phyloP scores from a whole-genome alignment of 37 sponge, comb jelly and placozoan species.

The Cliona cf. orientalis region DNA sequence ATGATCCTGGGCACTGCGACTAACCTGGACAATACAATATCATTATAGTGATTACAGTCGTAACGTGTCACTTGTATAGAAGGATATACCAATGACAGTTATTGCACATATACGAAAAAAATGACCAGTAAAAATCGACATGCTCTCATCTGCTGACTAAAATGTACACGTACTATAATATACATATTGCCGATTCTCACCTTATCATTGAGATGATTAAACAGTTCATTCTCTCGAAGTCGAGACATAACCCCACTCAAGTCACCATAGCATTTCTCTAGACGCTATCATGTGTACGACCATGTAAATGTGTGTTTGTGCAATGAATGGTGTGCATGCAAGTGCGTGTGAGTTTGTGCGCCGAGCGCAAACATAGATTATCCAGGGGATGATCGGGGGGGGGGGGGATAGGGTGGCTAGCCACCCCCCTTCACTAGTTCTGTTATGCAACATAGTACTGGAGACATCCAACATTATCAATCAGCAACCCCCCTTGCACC shows the following conservation, averaged over 20 bases:
- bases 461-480: too few species aligned
- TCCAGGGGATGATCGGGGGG: neutral
- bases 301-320: neutral
- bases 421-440: too few species aligned
- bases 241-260: slow-evolving; percentile 16
- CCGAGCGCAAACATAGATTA: too few species aligned
- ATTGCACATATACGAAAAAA: neutral
- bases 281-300: slow-evolving; percentile 18
- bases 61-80: neutral
- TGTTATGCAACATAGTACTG: too few species aligned
- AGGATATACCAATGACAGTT: neutral
- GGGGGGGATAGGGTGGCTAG: too few species aligned
- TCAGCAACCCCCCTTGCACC: too few species aligned
- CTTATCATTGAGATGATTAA: slow-evolving; percentile 72
- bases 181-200: slow-evolving; percentile 21
- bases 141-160: neutral
- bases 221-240: slow-evolving; percentile 57
- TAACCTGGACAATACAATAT: slow-evolving; percentile 46
- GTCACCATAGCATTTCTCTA: slow-evolving; percentile 57
- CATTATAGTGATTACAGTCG: neutral
- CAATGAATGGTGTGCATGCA: neutral
- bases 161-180: neutral
- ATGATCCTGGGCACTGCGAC: slow-evolving; percentile 74
- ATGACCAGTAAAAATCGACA: too few species aligned
- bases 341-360: too few species aligned